Percentiles rank a stretch among this genome's conserved stretches.
phyloP scores from a whole-genome alignment of 1,140 invertebrate genomes.

The Zaprionus lachaisei region DNA sequence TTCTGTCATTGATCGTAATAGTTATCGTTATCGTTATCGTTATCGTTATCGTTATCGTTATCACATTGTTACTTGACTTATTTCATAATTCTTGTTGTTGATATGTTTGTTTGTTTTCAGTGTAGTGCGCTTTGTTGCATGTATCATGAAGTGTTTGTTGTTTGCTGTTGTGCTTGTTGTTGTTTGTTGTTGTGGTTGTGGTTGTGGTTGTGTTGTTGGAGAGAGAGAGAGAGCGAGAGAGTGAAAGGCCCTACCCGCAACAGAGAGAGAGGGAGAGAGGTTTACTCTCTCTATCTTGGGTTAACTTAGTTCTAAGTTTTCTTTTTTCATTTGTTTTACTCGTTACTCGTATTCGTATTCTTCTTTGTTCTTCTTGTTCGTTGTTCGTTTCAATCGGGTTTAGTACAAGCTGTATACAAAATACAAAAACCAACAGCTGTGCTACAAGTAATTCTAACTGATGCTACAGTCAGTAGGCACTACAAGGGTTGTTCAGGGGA shows the following conservation, averaged over 20 bases:
- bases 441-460: conserved; percentile 27
- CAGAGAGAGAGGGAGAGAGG: neutral
- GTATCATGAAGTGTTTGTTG: conserved; percentile 51
- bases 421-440: conserved; percentile 57
- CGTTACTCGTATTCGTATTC: conserved; percentile 21
- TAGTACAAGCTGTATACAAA: conserved; percentile 53
- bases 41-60: conserved; percentile 17
- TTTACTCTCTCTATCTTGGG: too few relatives aligned
- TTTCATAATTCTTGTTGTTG: conserved; percentile 21
- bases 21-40: conserved; percentile 23
- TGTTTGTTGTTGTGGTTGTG: conserved; percentile 36
- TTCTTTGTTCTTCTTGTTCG: conserved; percentile 21
- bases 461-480: neutral
- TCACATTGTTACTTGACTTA: conserved; percentile 20
- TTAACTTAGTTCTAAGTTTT: conserved; percentile 6
- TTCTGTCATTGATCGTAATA: conserved; percentile 21
- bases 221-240: neutral
- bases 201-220: conserved; percentile 57
- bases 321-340: neutral
- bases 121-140: conserved; percentile 51
- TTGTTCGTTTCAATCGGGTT: conserved; percentile 38
- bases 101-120: conserved; percentile 37
- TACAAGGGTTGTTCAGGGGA: neutral
- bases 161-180: conserved; percentile 40
- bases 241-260: conserved; percentile 17